Percentiles rank a stretch among this genome's conserved stretches.
phyloP scores from a whole-genome alignment of 2,888 invertebrate genomes.

The Leptopilina myrica region DNA sequence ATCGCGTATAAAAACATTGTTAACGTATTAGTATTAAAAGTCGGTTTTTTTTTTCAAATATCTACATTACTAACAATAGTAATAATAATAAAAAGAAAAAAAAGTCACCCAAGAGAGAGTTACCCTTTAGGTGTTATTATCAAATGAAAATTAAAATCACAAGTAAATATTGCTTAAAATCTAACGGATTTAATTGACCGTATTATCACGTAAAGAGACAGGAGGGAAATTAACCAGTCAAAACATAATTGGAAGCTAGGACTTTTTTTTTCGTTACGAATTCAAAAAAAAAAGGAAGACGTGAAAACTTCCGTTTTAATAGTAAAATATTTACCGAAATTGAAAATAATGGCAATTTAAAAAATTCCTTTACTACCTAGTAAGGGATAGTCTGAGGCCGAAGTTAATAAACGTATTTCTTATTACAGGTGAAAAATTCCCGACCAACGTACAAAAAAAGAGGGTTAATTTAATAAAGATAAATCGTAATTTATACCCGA shows the following conservation, averaged over 20 bases:
- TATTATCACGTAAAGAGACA: slow-evolving; percentile 22
- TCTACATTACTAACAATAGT: slow-evolving; percentile 1
- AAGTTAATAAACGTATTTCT: slow-evolving; percentile 41
- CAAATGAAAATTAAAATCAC: slow-evolving; percentile 55
- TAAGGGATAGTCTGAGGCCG: not conserved
- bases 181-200: slow-evolving; percentile 38
- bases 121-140: slow-evolving; percentile 45
- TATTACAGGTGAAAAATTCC: too few relatives aligned
- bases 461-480: too few relatives aligned
- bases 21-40: slow-evolving; percentile 46
- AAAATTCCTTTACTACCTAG: slow-evolving; percentile 36
- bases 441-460: too few relatives aligned
- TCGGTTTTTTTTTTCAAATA: slow-evolving; percentile 44
- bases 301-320: slow-evolving; percentile 2
- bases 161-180: slow-evolving; percentile 50
- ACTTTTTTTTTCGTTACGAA: not conserved
- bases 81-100: slow-evolving; percentile 33
- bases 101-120: slow-evolving; percentile 49
- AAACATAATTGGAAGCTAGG: slow-evolving; percentile 2
- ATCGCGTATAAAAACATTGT: slow-evolving; percentile 20
- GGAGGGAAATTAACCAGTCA: slow-evolving; percentile 8
- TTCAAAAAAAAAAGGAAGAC: slow-evolving; percentile 27
- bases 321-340: not conserved
- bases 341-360: not conserved
- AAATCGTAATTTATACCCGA: too few relatives aligned